Conservation (phyloP, 2,888 invertebrate genomes). For the Hipparchia sbordonii region DNA sequence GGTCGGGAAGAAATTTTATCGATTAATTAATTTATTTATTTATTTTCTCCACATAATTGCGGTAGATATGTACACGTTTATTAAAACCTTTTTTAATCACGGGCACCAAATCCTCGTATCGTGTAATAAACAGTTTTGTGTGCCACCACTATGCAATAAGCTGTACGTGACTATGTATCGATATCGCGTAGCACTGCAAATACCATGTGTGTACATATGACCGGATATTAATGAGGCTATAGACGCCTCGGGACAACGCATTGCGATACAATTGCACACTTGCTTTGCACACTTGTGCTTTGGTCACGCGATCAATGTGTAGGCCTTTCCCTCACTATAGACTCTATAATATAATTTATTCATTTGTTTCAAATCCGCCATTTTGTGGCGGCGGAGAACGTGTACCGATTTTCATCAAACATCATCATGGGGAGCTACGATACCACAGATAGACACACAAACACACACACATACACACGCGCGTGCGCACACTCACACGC, state of each 20-base stretch:
- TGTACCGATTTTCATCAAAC: no score
- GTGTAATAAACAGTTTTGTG: slow-evolving; percentile 12
- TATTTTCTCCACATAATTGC: no score
- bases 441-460: no score
- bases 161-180: slow-evolving; percentile 20
- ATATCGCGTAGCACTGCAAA: slow-evolving; percentile 12
- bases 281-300: slow-evolving; percentile 13
- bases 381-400: no score
- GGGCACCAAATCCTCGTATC: not conserved
- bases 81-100: not conserved
- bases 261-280: slow-evolving; percentile 44
- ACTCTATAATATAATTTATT: no score
- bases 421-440: no score
- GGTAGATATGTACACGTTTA: not conserved
- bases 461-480: no score
- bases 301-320: slow-evolving; percentile 12
- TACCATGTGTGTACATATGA: slow-evolving; percentile 48
- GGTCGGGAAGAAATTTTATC: no score
- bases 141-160: slow-evolving; percentile 5
- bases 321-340: not conserved
- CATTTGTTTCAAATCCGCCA: no score
- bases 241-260: slow-evolving; percentile 54
- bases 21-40: no score
- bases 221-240: slow-evolving; percentile 74
- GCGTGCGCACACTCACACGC: no score